phyloP scores from a whole-genome alignment of 2,888 invertebrate species.

The Idaea straminata region DNA sequence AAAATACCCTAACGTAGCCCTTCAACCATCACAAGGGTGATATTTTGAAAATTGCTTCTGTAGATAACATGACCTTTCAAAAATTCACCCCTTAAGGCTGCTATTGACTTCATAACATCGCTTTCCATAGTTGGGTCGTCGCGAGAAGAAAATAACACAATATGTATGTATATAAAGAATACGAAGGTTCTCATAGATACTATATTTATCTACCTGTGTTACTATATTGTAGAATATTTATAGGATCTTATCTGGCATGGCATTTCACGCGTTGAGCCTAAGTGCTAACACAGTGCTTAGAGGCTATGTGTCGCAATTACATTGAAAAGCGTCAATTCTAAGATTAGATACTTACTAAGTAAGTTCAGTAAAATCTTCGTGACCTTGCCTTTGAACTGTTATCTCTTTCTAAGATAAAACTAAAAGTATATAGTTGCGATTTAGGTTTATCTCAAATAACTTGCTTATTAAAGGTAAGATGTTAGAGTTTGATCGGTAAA shows the following conservation, averaged over 20 bases:
- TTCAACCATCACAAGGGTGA: constrained; percentile 1
- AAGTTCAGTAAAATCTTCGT: not conserved
- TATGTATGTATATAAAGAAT: not conserved
- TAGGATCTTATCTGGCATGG: too few relatives aligned
- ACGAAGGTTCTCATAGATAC: not conserved
- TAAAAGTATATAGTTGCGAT: not conserved
- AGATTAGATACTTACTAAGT: not conserved
- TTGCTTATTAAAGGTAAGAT: not conserved
- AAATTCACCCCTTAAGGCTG: constrained; percentile 4
- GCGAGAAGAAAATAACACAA: not conserved
- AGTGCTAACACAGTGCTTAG: not conserved
- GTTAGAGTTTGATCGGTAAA: not conserved
- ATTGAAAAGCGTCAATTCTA: not conserved
- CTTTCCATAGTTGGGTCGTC: not conserved
- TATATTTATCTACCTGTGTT: not conserved
- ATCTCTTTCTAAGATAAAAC: not conserved
- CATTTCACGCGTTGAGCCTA: too few relatives aligned
- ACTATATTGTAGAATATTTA: too few relatives aligned
- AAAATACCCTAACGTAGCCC: not conserved
- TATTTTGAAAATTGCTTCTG: constrained; percentile 1
- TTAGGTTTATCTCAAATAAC: not conserved
- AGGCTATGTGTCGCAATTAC: not conserved
- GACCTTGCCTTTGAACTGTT: not conserved
- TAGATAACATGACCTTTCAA: constrained; percentile 6
- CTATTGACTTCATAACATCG: not conserved